A percentile compares a stretch with the other conserved stretches of the same genome.
These are phyloP conservation scores for Leptogaster cylindrica DNA, from an alignment of 2,888 invertebrate genomes.

Conservation along the genomic window DNA sequence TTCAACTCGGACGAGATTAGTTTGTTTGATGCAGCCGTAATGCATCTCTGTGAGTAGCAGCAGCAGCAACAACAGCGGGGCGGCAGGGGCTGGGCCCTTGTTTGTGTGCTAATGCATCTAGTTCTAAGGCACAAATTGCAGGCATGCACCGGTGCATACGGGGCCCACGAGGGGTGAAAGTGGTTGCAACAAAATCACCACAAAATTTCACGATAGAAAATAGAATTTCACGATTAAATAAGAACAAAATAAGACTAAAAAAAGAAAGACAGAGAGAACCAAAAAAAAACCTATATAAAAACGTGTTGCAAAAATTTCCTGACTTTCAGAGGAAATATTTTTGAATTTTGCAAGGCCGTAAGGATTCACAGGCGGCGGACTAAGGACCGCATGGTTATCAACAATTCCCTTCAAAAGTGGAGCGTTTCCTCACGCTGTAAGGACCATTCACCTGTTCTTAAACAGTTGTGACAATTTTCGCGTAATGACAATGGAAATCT, in stretches of 20 bases:
- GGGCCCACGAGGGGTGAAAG: not conserved
- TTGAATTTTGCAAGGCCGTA: too few species aligned
- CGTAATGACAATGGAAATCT: conserved; percentile 37
- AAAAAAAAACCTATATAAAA: too few species aligned
- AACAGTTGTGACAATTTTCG: conserved; percentile 22
- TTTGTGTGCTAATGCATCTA: conserved; percentile 7
- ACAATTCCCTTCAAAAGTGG: not conserved
- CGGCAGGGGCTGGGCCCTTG: not conserved
- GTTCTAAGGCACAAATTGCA: conserved; percentile 29
- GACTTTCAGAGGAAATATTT: too few species aligned
- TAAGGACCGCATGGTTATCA: not conserved
- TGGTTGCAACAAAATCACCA: not conserved
- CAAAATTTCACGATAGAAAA: not conserved
- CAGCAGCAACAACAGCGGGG: not conserved
- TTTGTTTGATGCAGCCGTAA: conserved; percentile 20
- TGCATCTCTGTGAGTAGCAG: conserved; percentile 6
- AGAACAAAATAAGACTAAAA: not conserved
- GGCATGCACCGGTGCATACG: not conserved
- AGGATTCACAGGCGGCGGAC: not conserved
- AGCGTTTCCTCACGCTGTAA: not conserved
- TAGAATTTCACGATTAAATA: not conserved
- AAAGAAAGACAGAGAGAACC: too few species aligned
- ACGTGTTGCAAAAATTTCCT: too few species aligned
- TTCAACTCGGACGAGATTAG: conserved; percentile 35
- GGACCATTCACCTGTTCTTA: conserved; percentile 13